phyloP scores from a whole-genome alignment of 2,888 invertebrate species.

The Eupithecia subumbrata region DNA sequence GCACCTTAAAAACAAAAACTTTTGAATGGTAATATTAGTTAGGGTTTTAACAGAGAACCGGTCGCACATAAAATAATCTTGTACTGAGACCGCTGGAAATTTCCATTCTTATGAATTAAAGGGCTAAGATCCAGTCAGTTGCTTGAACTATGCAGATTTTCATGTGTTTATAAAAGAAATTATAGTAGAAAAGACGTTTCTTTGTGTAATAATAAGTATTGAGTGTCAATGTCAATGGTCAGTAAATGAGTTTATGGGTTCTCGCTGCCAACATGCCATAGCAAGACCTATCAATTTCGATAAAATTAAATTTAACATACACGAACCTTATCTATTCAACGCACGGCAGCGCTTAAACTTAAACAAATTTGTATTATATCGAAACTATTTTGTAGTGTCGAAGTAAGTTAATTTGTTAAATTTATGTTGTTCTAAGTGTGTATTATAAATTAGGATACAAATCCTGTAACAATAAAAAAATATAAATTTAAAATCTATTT shows the following conservation, averaged over 20 bases:
- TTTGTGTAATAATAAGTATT: neutral
- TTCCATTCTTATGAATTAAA: too few relatives aligned
- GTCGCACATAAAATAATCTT: neutral
- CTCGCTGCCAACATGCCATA: neutral
- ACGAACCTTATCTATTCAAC: neutral
- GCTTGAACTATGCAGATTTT: neutral
- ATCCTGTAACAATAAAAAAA: neutral
- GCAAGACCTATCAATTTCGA: neutral
- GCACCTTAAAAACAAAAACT: too few relatives aligned
- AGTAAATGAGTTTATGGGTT: neutral
- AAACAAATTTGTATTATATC: neutral
- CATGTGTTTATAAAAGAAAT: neutral
- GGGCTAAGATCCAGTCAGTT: neutral
- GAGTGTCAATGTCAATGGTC: neutral
- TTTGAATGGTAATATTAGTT: neutral
- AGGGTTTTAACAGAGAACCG: neutral
- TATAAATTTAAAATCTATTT: neutral
- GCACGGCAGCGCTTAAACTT: neutral
- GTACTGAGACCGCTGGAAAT: neutral
- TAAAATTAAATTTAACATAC: neutral
- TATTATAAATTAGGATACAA: neutral
- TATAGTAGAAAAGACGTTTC: neutral
- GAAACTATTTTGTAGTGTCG: neutral
- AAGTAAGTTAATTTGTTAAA: neutral
- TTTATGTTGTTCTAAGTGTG: neutral